phyloP scores from a whole-genome alignment of 2,113 vertebrate genomes.

The Siphamia tubifer region DNA sequence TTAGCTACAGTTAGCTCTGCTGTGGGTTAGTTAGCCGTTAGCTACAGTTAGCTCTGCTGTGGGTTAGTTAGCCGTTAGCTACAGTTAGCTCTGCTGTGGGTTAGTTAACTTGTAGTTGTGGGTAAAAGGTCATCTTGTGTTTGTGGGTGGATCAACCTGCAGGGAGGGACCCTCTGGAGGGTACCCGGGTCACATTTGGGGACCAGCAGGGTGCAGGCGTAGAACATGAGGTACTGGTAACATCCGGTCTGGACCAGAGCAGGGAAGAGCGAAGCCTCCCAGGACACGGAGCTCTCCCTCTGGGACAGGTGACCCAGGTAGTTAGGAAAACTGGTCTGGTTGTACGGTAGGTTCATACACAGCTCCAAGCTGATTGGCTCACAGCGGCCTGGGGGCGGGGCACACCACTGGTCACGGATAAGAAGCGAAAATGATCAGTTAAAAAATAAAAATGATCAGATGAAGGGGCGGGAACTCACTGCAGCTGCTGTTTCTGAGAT shows the following conservation, averaged over 20 bases:
- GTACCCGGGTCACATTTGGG: constrained; percentile 91
- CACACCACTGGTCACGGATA: too few species aligned
- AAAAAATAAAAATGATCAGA: too few species aligned
- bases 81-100: too few species aligned
- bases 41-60: too few species aligned
- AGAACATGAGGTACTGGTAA: constrained; percentile 98
- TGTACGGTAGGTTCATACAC: constrained; percentile 96
- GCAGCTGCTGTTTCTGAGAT: constrained; percentile 79
- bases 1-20: too few species aligned
- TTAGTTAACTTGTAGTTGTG: too few species aligned
- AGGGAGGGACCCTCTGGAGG: constrained; percentile 87
- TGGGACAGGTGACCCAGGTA: constrained; percentile 93
- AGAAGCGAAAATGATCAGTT: background rate
- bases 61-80: too few species aligned
- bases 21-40: too few species aligned
- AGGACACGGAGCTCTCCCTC: constrained; percentile 92
- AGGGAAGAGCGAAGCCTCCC: constrained; percentile 95
- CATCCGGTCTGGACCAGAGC: constrained; percentile 96
- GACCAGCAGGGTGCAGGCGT: constrained; percentile 93
- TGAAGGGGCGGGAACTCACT: constrained; percentile 80
- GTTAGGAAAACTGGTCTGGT: constrained; percentile 90
- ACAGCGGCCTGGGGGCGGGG: constrained; percentile 73
- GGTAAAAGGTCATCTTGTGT: too few species aligned
- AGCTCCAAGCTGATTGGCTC: constrained; percentile 93
- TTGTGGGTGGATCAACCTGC: constrained; percentile 93